These are phyloP conservation scores for Xanthorhoe spadicearia DNA, from an alignment of 2,888 invertebrate species.

Conservation along the genomic window DNA sequence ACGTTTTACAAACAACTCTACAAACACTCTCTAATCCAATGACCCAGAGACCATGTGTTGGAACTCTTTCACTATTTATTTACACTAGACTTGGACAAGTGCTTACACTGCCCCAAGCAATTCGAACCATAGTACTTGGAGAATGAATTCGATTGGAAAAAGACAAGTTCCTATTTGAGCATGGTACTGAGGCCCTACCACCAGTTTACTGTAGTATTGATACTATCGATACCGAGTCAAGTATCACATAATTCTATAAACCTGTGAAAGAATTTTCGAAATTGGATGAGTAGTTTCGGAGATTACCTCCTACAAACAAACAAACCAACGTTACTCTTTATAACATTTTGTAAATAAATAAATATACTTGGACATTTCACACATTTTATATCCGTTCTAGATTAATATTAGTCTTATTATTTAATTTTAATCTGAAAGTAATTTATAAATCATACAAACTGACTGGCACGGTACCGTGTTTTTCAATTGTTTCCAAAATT, in stretches of 20 bases:
- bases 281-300: too few relatives aligned
- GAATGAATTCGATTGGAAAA: not conserved
- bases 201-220: too few relatives aligned
- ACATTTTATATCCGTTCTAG: too few relatives aligned
- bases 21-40: not conserved
- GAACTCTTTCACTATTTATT: conserved; percentile 1
- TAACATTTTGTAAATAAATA: too few relatives aligned
- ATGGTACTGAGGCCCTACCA: too few relatives aligned
- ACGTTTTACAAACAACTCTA: not conserved
- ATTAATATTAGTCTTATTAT: not conserved
- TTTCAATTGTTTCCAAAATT: not conserved
- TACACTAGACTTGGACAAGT: not conserved
- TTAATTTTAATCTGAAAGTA: not conserved
- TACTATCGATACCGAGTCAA: too few relatives aligned
- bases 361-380: too few relatives aligned
- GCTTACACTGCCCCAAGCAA: conserved; percentile 4
- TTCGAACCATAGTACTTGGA: not conserved
- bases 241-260: too few relatives aligned
- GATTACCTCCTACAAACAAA: too few relatives aligned
- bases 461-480: not conserved
- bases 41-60: not conserved
- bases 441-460: not conserved
- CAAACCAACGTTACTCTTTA: too few relatives aligned
- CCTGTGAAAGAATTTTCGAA: too few relatives aligned
- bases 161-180: not conserved